Base-by-base conservation (phyloP, 2,797 vertebrate species). In the Botia almorhae region DNA sequence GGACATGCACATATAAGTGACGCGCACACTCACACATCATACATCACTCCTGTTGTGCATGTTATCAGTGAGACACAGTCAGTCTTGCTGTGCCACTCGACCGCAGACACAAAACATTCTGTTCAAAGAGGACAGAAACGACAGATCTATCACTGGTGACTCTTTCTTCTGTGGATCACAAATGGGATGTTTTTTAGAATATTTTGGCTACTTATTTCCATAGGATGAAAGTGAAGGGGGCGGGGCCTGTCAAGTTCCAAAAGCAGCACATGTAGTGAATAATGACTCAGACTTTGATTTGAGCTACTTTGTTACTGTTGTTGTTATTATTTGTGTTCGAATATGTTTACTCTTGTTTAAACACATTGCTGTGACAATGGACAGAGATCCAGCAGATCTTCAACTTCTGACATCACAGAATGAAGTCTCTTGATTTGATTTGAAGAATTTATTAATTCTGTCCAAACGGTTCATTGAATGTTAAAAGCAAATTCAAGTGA, bases 291-390 rank as follows among this genome's bases (percentile, higher is more conserved):
- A 48, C 46, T 50, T 50, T 13, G 13, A 50, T 50, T 14, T 50
- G 48, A 13, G 14, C 4, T 39, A 48, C 50, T 72, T 68, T 55
- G 53, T 55, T 56, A 7, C 39, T 67, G 74, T 68, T 68, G 74
- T 55, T 63, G 33, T 76, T 55, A 58, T 55, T 39, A 39, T 39
- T 39, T 7, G 36, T 39, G 36, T 39, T 39, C 7, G 36, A 39
- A 39, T 39, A 39, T 39, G 36, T 39, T 7, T 39, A 39, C 36
- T 39, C 36, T 39, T 61, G 74, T 69, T 63, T 14, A 36, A 13
- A 43, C 29, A 74, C 76, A 26, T 74, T 39, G 46, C 73, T 76
- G 80, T 61, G 76, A 55, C 53, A 70, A 50, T 17, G 72, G 70
- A 74, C 69, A 48, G 7, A 77, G 69, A 81, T 76, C 17, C 61